phyloP scores from a whole-genome alignment of 2,797 vertebrate species.

The Chaetodon trifasciatus region DNA sequence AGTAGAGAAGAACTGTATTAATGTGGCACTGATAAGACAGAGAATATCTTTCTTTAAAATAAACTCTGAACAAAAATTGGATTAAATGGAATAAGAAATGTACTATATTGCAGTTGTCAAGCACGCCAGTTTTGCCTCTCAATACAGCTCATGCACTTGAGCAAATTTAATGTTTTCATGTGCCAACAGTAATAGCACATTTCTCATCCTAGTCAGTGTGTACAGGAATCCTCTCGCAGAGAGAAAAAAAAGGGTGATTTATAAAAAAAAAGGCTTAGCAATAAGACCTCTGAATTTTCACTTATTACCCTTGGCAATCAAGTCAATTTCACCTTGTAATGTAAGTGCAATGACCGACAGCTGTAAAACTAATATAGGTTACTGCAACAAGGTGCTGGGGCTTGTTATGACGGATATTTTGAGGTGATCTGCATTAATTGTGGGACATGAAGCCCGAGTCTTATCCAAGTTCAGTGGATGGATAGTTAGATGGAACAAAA shows the following conservation, averaged over 20 bases:
- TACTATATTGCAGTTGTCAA: constrained; percentile 1
- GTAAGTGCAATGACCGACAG: constrained; percentile 32
- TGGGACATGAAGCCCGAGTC: constrained; percentile 38
- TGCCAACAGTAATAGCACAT: not conserved
- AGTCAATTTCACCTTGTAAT: constrained; percentile 21
- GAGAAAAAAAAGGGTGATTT: not conserved
- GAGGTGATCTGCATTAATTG: constrained; percentile 57
- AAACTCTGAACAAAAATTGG: constrained; percentile 18
- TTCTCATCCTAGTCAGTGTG: not conserved
- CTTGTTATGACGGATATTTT: constrained; percentile 51
- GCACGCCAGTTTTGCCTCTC: not conserved
- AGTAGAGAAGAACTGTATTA: not conserved
- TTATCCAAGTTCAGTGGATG: constrained; percentile 45
- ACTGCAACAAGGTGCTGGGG: constrained; percentile 10
- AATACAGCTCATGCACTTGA: not conserved
- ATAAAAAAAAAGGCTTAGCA: not conserved
- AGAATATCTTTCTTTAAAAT: constrained; percentile 32
- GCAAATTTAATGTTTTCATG: not conserved
- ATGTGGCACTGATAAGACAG: constrained; percentile 9
- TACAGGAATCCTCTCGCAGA: not conserved
- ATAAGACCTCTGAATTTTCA: constrained; percentile 7
- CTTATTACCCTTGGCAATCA: constrained; percentile 16
- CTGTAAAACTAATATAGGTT: constrained; percentile 47
- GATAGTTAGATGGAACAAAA: constrained; percentile 51
- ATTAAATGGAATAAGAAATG: constrained; percentile 25